Evolutionary conservation across 2,797 vertebrate genomes (phyloP), one percentile per base, ranked within the genome.

Genomic region (Sparidentex hasta): DNA sequence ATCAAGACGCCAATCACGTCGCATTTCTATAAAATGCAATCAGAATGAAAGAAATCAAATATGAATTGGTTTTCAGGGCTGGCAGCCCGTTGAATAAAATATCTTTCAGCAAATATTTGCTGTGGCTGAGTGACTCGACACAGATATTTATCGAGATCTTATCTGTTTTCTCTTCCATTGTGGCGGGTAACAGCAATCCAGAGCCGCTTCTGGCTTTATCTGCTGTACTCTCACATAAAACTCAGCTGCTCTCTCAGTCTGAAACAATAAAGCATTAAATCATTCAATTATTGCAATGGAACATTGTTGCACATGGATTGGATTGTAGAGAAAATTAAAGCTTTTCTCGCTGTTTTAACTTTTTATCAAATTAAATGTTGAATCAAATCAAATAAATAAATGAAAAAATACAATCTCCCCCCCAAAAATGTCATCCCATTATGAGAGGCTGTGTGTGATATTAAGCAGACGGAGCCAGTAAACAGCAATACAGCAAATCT

Each of bases 401-500:
- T 33, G 29, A 33, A 4, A 38, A 27, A 50, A 41, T 14, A 6
- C n/a, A 25, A 50, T 68, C 44, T 51, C 41, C 43, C 41, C 7
- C 7, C 25, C 25, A 4, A 11, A 38, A 38, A 38, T 38, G 38
- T 38, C 20, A 17, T 5, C 52, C 29, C 18, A 43, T 43, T 50
- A 44, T 43, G 47, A 58, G 47, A 74, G 71, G 73, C 61, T 43
- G 27, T 58, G 25, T 74, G 70, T 72, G 63, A 79, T 71, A 73
- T 55, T 17, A 63, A 72, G 65, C 74, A 80, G 70, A 78, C 74
- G 71, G 77, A 88, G 78, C 82, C 89, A 87, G 72, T 82, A 59
- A 83, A 84, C 75, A 68, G 86, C 88, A 87, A 80, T 80, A 80
- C 91, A 89, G 76, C 93, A 95, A 95, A 96, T 95, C 95, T 95